These are phyloP conservation scores for Microcebus lehilahytsara DNA, from an alignment of 2,113 vertebrate genomes.

Conservation along the genomic window DNA sequence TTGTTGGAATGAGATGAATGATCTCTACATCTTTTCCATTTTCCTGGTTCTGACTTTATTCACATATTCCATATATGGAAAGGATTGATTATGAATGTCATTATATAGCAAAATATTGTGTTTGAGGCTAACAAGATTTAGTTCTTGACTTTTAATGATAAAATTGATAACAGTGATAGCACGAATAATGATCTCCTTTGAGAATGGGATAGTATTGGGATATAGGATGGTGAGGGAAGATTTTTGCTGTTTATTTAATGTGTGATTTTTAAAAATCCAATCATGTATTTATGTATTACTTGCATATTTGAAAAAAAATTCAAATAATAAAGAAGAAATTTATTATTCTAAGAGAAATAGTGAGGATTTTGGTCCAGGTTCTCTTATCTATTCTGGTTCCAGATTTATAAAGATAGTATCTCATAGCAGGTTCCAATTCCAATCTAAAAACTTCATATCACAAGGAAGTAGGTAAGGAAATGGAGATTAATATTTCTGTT, in stretches of 20 bases:
- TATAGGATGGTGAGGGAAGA: background rate
- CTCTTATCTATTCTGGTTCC: background rate
- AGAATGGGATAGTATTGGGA: background rate
- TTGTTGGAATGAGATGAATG: no score
- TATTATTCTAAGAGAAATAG: background rate
- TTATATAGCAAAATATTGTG: background rate
- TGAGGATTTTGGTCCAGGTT: background rate
- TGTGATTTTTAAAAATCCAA: background rate
- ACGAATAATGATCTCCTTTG: background rate
- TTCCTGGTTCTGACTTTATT: background rate
- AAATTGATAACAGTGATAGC: background rate
- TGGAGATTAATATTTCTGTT: background rate
- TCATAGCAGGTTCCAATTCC: background rate
- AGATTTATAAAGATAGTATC: background rate
- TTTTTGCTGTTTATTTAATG: background rate
- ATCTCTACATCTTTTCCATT: no score
- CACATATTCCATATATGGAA: background rate
- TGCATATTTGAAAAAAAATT: slow-evolving; percentile 1
- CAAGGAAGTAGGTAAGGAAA: background rate
- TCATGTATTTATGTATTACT: background rate
- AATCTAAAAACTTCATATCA: background rate
- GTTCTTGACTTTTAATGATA: slow-evolving; percentile 12
- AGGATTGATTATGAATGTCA: background rate
- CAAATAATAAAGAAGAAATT: no score
- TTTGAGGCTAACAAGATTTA: slow-evolving; percentile 17